Evolutionary conservation across 1,140 invertebrate genomes (phyloP).

Genomic region (Aphelenchoides besseyi): DNA sequence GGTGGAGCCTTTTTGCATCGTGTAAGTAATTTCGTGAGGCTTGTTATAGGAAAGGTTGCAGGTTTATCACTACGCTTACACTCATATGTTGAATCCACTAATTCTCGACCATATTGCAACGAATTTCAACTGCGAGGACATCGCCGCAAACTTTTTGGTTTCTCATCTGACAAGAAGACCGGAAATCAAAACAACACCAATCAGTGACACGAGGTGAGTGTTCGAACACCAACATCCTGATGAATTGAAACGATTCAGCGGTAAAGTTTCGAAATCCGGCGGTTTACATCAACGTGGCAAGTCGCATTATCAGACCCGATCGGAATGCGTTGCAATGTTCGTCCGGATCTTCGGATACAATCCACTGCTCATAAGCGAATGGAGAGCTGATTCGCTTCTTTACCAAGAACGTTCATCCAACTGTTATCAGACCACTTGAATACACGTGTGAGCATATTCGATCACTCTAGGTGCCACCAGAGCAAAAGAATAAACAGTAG

Average conservation of each 20-base stretch:
- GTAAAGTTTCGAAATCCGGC: constrained; percentile 79
- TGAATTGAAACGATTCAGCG: constrained; percentile 68
- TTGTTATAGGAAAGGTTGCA: neutral
- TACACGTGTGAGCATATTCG: too few species aligned
- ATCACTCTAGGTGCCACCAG: too few species aligned
- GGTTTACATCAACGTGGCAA: neutral
- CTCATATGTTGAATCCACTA: constrained; percentile 81
- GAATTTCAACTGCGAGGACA: constrained; percentile 76
- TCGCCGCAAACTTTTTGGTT: constrained; percentile 40
- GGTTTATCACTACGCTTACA: constrained; percentile 70
- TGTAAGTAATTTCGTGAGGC: constrained; percentile 9
- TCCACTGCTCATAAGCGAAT: neutral
- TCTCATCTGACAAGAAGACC: constrained; percentile 66
- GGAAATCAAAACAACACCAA: constrained; percentile 80
- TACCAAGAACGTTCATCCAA: too few species aligned
- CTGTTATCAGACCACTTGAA: too few species aligned
- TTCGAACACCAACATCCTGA: too few species aligned
- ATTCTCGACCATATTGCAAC: constrained; percentile 94
- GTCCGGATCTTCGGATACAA: neutral
- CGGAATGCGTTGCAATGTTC: neutral
- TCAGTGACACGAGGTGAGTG: constrained; percentile 47
- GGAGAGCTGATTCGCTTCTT: neutral
- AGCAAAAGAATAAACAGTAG: too few species aligned
- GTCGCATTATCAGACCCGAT: neutral
- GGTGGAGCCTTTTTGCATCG: constrained; percentile 37